Base-by-base conservation (phyloP, 1,140 invertebrate species). In the Zaprionus vittiger region DNA sequence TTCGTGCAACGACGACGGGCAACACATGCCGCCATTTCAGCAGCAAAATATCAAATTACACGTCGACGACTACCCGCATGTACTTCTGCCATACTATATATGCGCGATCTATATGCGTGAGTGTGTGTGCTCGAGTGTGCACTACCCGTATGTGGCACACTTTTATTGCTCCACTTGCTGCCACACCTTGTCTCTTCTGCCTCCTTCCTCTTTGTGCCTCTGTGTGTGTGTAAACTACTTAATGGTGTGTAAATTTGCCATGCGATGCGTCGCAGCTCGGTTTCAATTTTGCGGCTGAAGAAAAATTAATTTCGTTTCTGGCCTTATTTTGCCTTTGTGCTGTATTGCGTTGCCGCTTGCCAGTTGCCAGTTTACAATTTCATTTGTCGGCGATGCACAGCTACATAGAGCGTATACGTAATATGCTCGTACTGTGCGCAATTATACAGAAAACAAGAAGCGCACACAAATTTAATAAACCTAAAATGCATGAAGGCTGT, bases 221-320 rank as follows among this genome's bases (percentile, higher is more conserved):
- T 55, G 34, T 60, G 37, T 86, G 80, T 82, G 83, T 89, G 81
- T 78, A 85, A 91, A 91, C 84, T 85, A 91, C 89, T 91, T 91
- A 91, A 91, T 91, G 89, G 84, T 84, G 89, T 91, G 89, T 91
- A 91, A 91, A 91, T 91, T 90, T 90, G 82, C 86, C 73, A 80
- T 82, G 81, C 84, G 78, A 17, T 57, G 74, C 76, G 68, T 71
- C 64, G 84, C 78, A 73, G 78, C 70, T 89, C 70, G 81, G 79
- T 84, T 89, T 89, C 84, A 89, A 90, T 89, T 89, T 89, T 89
- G 84, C 66, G 85, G 84, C 85, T 90, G 76, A 44, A 84, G 72
- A 81, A 84, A 89, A 90, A 90, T 89, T 89, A 77, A 89, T 90
- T 84, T 83, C 79, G 62, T 56, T 82, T 49, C 52, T 79, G 55